phyloP scores from a whole-genome alignment of 2,797 vertebrate genomes.

The Pampus argenteus region DNA sequence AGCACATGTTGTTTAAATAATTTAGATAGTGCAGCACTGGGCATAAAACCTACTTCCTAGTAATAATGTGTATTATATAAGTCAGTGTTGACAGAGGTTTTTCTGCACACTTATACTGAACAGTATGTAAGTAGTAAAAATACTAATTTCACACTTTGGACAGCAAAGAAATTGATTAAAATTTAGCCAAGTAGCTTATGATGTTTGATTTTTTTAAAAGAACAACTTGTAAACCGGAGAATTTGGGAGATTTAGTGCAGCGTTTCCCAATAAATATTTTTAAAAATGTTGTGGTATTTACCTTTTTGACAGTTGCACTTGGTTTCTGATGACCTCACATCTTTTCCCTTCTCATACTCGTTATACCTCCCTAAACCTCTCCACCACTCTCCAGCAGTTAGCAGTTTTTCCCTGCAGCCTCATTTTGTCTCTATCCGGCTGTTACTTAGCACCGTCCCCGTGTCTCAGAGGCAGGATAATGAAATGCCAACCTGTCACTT shows the following conservation, averaged over 20 bases:
- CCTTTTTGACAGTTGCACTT: not conserved
- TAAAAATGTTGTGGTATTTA: not conserved
- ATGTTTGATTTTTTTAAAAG: too few species aligned
- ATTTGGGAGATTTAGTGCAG: not conserved
- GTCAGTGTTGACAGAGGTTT: not conserved
- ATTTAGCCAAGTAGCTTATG: too few species aligned
- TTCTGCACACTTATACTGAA: not conserved
- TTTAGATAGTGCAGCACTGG: constrained; percentile 13
- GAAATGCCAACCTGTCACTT: constrained; percentile 70
- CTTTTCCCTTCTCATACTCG: not conserved
- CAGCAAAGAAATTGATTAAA: not conserved
- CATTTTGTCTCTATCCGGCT: constrained; percentile 44
- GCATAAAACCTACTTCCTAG: not conserved
- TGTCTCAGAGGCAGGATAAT: constrained; percentile 49
- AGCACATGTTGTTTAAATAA: constrained; percentile 22
- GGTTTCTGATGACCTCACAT: not conserved
- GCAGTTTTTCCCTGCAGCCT: constrained; percentile 31
- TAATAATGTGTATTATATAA: not conserved
- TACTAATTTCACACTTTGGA: not conserved
- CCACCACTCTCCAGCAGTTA: constrained; percentile 16
- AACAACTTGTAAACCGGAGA: too few species aligned
- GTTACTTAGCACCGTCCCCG: constrained; percentile 39
- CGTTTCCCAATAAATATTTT: not conserved
- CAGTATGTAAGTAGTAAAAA: not conserved
- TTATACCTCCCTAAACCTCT: constrained; percentile 3